phyloP scores from a whole-genome alignment of 2,888 invertebrate species.

The Parnassius smintheus region DNA sequence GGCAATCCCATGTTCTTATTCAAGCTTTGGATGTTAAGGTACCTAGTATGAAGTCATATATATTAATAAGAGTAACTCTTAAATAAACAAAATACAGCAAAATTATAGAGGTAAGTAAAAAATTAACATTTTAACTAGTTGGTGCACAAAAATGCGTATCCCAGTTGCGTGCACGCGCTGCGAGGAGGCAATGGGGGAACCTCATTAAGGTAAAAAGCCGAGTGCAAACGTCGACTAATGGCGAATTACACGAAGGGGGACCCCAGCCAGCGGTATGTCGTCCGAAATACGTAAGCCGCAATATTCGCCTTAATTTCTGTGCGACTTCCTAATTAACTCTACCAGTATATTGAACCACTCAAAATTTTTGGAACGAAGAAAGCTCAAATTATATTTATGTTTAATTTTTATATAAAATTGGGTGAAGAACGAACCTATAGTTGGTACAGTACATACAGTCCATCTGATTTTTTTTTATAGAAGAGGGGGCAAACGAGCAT shows the following conservation, averaged over 20 bases:
- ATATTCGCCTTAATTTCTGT: constrained; percentile 31
- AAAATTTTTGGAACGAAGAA: no score
- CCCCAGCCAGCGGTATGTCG: constrained; percentile 49
- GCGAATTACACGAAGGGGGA: constrained; percentile 80
- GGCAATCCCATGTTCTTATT: no score
- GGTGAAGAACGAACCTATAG: no score
- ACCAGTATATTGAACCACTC: constrained; percentile 9
- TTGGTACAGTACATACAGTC: no score
- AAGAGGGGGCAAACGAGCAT: no score
- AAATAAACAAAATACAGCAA: background rate
- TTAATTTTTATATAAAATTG: no score
- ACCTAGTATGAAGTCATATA: no score
- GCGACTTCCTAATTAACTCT: constrained; percentile 27
- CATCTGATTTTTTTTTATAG: no score
- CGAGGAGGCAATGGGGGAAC: constrained; percentile 59
- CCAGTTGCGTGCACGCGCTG: constrained; percentile 62
- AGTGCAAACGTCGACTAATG: constrained; percentile 79
- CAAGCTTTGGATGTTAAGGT: no score
- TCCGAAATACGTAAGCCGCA: constrained; percentile 30
- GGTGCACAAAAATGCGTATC: constrained; percentile 75
- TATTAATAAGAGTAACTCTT: no score
- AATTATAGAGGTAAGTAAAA: constrained; percentile 8
- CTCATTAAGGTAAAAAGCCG: constrained; percentile 81
- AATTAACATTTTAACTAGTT: constrained; percentile 34
- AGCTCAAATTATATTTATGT: no score